Conservation (phyloP, 2,797 vertebrate genomes). For the Myotis findleyi region DNA sequence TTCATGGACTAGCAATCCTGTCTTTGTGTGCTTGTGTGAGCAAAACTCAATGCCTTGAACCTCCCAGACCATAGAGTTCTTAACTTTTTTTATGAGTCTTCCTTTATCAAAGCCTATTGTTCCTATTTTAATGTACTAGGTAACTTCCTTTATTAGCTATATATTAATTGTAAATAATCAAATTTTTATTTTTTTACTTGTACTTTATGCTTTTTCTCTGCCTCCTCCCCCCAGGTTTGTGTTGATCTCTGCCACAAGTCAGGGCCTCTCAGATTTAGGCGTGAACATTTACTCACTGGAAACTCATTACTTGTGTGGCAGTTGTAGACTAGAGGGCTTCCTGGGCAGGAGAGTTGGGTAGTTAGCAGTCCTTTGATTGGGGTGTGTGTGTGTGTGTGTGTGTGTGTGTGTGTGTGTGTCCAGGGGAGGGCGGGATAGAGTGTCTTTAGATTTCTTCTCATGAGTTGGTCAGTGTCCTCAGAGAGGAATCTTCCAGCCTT, state of each 20-base stretch:
- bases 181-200: background rate
- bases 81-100: background rate
- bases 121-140: background rate
- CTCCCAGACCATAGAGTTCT: background rate
- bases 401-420: background rate
- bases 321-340: background rate
- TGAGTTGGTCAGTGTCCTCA: background rate
- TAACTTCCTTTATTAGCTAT: background rate
- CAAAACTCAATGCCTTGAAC: background rate
- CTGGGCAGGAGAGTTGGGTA: background rate
- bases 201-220: background rate
- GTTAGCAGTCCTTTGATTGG: background rate
- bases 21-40: background rate
- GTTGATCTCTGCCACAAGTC: background rate
- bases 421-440: too few relatives aligned
- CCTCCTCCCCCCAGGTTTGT: background rate
- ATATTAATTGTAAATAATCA: slow-evolving; percentile 4
- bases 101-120: background rate
- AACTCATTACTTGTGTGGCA: background rate
- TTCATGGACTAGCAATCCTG: background rate
- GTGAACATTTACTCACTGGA: background rate
- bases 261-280: background rate
- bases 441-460: background rate
- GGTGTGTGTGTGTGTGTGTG: background rate
- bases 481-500: background rate